Percentiles rank a stretch among this genome's conserved stretches.
phyloP scores from a whole-genome alignment of 1,140 invertebrate genomes.

The Drosophila pachea region DNA sequence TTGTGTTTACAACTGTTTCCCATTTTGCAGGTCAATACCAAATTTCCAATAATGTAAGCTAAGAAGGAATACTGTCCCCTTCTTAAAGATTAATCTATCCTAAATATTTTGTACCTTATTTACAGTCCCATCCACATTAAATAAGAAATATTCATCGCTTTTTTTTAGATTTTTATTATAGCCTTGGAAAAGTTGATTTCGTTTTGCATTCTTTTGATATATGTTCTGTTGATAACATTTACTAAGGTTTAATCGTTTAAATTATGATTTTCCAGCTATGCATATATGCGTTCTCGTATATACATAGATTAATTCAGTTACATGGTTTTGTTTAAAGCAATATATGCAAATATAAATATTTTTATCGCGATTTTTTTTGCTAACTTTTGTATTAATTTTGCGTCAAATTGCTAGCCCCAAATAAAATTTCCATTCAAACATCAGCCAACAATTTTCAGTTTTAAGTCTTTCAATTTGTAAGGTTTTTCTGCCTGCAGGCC shows the following conservation, averaged over 20 bases:
- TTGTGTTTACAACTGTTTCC: not conserved
- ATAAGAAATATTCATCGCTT: not conserved
- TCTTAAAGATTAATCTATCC: too few species aligned
- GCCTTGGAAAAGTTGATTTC: constrained; percentile 59
- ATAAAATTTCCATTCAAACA: constrained; percentile 44
- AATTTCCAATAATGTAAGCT: too few species aligned
- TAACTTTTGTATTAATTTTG: not conserved
- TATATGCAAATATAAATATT: constrained; percentile 41
- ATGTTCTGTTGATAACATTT: constrained; percentile 59
- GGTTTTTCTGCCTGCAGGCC: constrained; percentile 35
- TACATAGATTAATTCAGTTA: constrained; percentile 7
- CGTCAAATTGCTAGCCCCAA: constrained; percentile 19
- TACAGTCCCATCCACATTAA: too few species aligned
- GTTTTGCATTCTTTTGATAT: constrained; percentile 55
- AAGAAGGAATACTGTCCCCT: not conserved
- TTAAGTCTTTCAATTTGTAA: constrained; percentile 71
- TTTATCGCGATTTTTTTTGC: constrained; percentile 6
- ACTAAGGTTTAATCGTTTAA: constrained; percentile 55
- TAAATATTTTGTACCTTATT: not conserved
- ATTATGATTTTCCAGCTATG: constrained; percentile 41
- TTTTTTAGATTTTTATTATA: constrained; percentile 53
- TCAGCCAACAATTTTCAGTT: constrained; percentile 60
- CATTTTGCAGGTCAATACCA: not conserved
- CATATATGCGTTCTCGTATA: constrained; percentile 39
- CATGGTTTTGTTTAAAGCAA: constrained; percentile 32